Evolutionary conservation across 2,888 invertebrate genomes (phyloP).

Genomic region (Pristionchus mayeri): DNA sequence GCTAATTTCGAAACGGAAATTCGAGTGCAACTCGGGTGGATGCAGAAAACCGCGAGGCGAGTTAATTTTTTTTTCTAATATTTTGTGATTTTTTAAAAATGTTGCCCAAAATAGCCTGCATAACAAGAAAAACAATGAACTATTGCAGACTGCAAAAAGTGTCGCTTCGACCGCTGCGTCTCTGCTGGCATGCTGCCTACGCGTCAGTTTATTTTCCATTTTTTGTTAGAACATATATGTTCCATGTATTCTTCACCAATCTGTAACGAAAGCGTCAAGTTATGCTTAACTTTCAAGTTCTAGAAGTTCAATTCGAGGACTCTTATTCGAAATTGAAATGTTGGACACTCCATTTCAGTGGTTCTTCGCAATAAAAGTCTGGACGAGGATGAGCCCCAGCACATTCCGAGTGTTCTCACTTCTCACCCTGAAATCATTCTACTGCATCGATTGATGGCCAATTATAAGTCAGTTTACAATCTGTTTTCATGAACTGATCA

Average conservation of each 20-base stretch:
- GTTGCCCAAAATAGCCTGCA: no score
- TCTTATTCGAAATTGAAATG: no score
- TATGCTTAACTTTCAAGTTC: no score
- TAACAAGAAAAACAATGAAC: no score
- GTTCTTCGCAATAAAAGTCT: conserved; percentile 1
- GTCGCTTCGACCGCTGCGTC: not conserved
- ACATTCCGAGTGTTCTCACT: conserved; percentile 9
- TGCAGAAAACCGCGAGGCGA: not conserved
- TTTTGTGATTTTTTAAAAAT: not conserved
- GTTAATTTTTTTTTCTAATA: not conserved
- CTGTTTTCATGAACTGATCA: no score
- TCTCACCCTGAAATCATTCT: conserved; percentile 17
- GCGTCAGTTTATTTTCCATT: no score
- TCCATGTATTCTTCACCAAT: not conserved
- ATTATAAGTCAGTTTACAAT: conserved; percentile 14
- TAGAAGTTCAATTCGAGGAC: no score
- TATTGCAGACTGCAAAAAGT: conserved; percentile 43
- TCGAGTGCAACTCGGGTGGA: conserved; percentile 1
- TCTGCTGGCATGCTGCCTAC: not conserved
- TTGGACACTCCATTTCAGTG: conserved; percentile 1
- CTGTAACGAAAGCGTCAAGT: no score
- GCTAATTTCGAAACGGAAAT: conserved; percentile 7
- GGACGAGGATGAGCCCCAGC: not conserved
- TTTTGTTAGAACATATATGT: no score
- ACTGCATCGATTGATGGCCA: conserved; percentile 18